phyloP scores from a whole-genome alignment of 2,888 invertebrate species.

The Perithous albicinctus region DNA sequence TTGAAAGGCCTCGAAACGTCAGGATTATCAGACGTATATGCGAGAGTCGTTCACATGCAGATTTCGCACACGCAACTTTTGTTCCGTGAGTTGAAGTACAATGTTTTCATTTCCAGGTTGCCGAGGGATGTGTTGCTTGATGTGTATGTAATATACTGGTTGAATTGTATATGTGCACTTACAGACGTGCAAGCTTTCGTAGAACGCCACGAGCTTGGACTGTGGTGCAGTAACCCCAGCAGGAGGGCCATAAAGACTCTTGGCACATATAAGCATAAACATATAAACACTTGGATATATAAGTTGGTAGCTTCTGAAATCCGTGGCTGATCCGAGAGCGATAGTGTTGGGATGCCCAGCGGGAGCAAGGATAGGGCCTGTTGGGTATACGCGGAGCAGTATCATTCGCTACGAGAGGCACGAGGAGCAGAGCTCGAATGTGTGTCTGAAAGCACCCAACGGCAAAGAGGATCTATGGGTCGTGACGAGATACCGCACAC shows the following conservation, averaged over 20 bases:
- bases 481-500: constrained; percentile 77
- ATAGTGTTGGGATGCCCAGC: constrained; percentile 83
- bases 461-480: constrained; percentile 72
- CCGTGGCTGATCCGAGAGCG: constrained; percentile 81
- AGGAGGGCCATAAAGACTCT: constrained; percentile 81
- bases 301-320: constrained; percentile 83
- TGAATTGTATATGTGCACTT: background rate
- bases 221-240: constrained; percentile 68
- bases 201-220: background rate
- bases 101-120: background rate
- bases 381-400: background rate
- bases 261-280: constrained; percentile 79
- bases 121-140: background rate
- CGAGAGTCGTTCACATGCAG: background rate
- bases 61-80: constrained; percentile 21
- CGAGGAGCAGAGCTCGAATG: constrained; percentile 18
- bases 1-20: constrained; percentile 1
- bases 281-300: constrained; percentile 79
- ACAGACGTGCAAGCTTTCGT: background rate
- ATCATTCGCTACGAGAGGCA: background rate
- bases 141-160: background rate
- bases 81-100: background rate
- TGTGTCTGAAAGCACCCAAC: constrained; percentile 75
- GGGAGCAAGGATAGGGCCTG: constrained; percentile 67
- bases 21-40: constrained; percentile 7